phyloP scores from a whole-genome alignment of 2,797 vertebrate species.

The Synanceia verrucosa region DNA sequence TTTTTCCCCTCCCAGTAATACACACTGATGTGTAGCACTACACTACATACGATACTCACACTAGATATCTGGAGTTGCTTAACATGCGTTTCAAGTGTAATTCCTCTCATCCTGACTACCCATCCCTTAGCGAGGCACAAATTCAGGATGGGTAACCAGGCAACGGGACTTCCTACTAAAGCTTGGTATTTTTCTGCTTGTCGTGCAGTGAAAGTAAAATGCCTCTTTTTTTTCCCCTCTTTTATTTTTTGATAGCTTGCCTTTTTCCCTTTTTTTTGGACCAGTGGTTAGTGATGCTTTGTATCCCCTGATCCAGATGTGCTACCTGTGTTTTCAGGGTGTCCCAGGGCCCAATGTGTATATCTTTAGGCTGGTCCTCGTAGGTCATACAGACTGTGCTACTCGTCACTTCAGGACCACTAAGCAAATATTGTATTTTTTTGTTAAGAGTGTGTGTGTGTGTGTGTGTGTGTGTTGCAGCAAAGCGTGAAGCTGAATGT shows the following conservation, averaged over 20 bases:
- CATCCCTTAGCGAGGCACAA: conserved; percentile 62
- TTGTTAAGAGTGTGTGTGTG: conserved; percentile 33
- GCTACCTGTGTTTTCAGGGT: conserved; percentile 73
- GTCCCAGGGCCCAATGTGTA: conserved; percentile 72
- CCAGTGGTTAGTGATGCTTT: conserved; percentile 77
- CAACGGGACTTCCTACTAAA: conserved; percentile 65
- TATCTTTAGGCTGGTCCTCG: conserved; percentile 82
- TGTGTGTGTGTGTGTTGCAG: conserved; percentile 8
- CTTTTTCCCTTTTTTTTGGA: conserved; percentile 67
- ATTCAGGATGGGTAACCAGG: conserved; percentile 62
- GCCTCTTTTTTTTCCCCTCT: conserved; percentile 53
- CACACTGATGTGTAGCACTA: conserved; percentile 73
- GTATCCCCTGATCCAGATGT: conserved; percentile 73
- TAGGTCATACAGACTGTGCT: conserved; percentile 73
- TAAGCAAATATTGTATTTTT: conserved; percentile 67
- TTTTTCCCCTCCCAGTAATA: conserved; percentile 61
- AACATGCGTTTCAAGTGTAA: conserved; percentile 71
- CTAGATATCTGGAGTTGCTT: conserved; percentile 72
- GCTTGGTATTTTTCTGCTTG: conserved; percentile 76
- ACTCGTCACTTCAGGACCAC: conserved; percentile 79
- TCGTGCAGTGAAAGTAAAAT: conserved; percentile 79
- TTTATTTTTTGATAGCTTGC: conserved; percentile 53
- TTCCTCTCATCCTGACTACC: conserved; percentile 62
- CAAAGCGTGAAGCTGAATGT: conserved; percentile 46
- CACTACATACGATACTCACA: conserved; percentile 73